A percentile compares a stretch with the other conserved stretches of the same genome.
These are phyloP conservation scores for Artibeus jamaicensis DNA, from an alignment of 2,797 vertebrate genomes.

Conservation along the genomic window DNA sequence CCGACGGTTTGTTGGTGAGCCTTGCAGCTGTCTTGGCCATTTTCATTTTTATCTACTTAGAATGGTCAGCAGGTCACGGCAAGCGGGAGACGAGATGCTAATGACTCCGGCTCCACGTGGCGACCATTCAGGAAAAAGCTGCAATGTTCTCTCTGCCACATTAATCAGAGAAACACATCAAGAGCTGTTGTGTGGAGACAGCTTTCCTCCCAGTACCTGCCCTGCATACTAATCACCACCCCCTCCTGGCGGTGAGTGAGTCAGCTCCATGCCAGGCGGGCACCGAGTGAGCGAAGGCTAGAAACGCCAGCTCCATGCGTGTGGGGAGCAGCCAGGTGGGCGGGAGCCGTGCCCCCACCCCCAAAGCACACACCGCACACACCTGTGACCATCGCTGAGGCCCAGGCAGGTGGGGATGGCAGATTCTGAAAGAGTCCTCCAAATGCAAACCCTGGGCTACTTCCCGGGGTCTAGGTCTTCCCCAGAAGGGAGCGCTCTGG, in stretches of 20 bases:
- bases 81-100: slow-evolving; percentile 48
- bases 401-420: too few species aligned
- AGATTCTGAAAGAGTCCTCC: background rate
- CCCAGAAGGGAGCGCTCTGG: background rate
- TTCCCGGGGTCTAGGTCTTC: background rate
- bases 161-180: slow-evolving; percentile 80
- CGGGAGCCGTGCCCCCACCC: background rate
- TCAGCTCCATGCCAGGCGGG: slow-evolving; percentile 75
- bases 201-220: slow-evolving; percentile 78
- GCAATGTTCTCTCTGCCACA: slow-evolving; percentile 69
- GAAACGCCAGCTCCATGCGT: background rate
- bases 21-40: slow-evolving; percentile 67
- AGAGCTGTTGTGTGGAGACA: slow-evolving; percentile 82
- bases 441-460: background rate
- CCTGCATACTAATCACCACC: slow-evolving; percentile 81
- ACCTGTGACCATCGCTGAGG: background rate
- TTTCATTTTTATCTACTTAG: slow-evolving; percentile 78
- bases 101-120: slow-evolving; percentile 70
- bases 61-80: slow-evolving; percentile 68
- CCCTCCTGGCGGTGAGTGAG: slow-evolving; percentile 78
- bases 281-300: background rate
- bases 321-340: background rate
- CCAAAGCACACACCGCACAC: accelerated
- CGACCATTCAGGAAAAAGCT: slow-evolving; percentile 74
- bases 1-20: slow-evolving; percentile 69